phyloP scores from a whole-genome alignment of 2,113 vertebrate species.

The Taurulus bubalis region DNA sequence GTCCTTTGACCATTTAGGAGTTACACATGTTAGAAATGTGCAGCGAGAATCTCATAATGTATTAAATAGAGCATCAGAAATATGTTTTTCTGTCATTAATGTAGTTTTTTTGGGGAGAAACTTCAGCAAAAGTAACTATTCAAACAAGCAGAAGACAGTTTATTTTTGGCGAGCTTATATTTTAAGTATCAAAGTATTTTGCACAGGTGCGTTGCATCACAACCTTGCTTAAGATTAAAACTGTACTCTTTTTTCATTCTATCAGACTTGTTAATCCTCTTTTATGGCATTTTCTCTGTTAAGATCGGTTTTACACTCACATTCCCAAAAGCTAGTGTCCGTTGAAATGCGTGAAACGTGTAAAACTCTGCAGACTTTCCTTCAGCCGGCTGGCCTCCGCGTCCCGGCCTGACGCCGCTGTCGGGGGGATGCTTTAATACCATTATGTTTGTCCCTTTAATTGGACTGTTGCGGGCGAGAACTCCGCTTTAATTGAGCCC shows the following conservation, averaged over 20 bases:
- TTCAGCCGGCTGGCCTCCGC: background rate
- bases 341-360: background rate
- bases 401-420: no score
- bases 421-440: slow-evolving; percentile 56
- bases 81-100: background rate
- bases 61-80: background rate
- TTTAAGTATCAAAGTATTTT: background rate
- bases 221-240: background rate
- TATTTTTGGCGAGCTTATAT: background rate
- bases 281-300: background rate
- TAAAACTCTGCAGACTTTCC: slow-evolving; percentile 5
- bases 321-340: background rate
- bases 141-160: background rate
- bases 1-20: background rate
- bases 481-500: slow-evolving; percentile 69
- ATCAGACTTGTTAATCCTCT: background rate
- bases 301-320: background rate
- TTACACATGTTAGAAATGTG: background rate
- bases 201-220: background rate
- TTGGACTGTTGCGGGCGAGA: slow-evolving; percentile 70
- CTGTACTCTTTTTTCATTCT: background rate
- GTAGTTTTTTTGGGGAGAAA: background rate
- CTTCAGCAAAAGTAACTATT: background rate
- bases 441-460: slow-evolving; percentile 71
- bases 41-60: background rate